Conservation (phyloP, 2,797 vertebrate genomes). For the Malacoraja senta region DNA sequence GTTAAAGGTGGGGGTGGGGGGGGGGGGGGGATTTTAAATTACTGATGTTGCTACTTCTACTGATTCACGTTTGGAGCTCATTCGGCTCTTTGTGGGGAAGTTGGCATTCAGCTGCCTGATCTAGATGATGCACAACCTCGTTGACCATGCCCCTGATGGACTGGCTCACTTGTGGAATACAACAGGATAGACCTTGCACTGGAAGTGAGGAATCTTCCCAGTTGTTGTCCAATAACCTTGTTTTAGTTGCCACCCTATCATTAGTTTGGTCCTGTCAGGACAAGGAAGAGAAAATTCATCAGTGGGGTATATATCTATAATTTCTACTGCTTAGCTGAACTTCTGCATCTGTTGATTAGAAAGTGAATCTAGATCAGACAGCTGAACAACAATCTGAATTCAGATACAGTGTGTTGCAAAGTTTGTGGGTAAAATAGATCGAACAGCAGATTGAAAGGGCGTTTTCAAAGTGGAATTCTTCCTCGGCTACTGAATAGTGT, state of each 20-base stretch:
- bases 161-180: not conserved
- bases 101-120: not conserved
- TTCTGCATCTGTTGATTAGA: not conserved
- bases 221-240: not conserved
- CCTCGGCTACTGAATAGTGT: not conserved
- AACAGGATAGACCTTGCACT: not conserved
- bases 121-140: not conserved
- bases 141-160: not conserved
- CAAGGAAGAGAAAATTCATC: not conserved
- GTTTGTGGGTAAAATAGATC: not conserved
- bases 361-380: not conserved
- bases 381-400: too few species aligned
- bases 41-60: not conserved
- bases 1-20: not conserved
- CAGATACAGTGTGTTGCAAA: not conserved
- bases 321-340: not conserved
- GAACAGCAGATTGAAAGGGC: not conserved
- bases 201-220: not conserved
- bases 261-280: not conserved
- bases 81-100: not conserved
- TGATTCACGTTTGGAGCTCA: not conserved
- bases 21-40: not conserved
- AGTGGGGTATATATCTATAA: not conserved
- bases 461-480: not conserved
- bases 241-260: not conserved